Conservation (phyloP, 2,888 invertebrate species). For the Eledona agricola region DNA sequence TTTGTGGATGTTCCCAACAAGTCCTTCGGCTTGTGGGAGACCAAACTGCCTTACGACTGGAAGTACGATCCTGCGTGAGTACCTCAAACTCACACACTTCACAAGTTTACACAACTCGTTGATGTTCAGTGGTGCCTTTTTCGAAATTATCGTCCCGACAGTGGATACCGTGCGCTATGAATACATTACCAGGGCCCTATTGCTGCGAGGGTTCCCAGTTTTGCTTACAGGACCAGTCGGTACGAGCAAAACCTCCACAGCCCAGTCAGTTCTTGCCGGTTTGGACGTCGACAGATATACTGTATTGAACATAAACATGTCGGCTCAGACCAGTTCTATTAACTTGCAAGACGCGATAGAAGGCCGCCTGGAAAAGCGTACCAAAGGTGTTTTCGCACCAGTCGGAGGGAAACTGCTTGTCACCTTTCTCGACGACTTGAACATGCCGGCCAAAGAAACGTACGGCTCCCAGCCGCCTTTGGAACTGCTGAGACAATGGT, state of each 20-base stretch:
- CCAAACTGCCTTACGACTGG: slow-evolving; percentile 78
- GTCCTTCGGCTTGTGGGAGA: slow-evolving; percentile 82
- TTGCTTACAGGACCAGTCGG: slow-evolving; percentile 86
- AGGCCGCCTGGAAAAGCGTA: slow-evolving; percentile 85
- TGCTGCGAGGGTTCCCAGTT: slow-evolving; percentile 74
- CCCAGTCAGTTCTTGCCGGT: slow-evolving; percentile 71
- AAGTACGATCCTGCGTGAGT: slow-evolving; percentile 71
- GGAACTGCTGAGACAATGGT: slow-evolving; percentile 84
- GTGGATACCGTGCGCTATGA: slow-evolving; percentile 88
- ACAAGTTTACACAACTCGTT: too few relatives aligned
- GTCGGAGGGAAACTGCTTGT: slow-evolving; percentile 84
- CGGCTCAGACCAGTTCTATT: slow-evolving; percentile 85
- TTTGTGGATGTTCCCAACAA: slow-evolving; percentile 80
- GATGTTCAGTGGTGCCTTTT: slow-evolving; percentile 78
- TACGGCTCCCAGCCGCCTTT: slow-evolving; percentile 91
- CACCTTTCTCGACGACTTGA: slow-evolving; percentile 90
- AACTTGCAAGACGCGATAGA: slow-evolving; percentile 88
- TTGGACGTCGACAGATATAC: slow-evolving; percentile 69
- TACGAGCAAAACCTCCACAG: slow-evolving; percentile 86
- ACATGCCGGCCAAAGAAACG: slow-evolving; percentile 89
- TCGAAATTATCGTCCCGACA: slow-evolving; percentile 86
- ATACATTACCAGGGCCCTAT: slow-evolving; percentile 72
- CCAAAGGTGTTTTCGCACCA: slow-evolving; percentile 84
- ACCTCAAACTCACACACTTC: slow-evolving; percentile 3
- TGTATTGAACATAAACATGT: slow-evolving; percentile 83